Percentiles rank a stretch among this genome's conserved stretches.
Evolutionary conservation across 2,797 vertebrate genomes (phyloP).

Genomic region (Scolopax bukidnonensis): DNA sequence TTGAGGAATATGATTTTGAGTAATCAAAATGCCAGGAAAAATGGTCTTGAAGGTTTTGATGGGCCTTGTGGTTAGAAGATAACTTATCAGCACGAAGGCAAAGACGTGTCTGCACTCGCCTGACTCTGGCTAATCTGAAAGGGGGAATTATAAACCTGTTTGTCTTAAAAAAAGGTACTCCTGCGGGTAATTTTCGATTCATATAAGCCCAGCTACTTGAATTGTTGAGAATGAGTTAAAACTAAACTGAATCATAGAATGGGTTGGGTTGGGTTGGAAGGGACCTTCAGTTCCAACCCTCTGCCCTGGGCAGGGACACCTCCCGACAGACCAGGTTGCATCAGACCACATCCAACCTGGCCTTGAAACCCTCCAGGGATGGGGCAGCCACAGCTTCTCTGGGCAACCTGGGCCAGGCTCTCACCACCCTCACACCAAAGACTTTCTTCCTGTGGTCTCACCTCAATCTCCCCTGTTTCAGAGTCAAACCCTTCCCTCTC

Average conservation of each 20-base stretch:
- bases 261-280: too few species aligned
- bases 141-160: conserved; percentile 24
- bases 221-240: conserved; percentile 28
- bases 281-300: too few species aligned
- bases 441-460: too few species aligned
- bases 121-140: conserved; percentile 8
- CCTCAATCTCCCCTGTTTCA: too few species aligned
- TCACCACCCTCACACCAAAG: too few species aligned
- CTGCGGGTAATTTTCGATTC: neutral
- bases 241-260: neutral
- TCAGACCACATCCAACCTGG: too few species aligned
- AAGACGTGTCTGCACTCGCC: neutral
- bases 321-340: too few species aligned
- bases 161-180: neutral
- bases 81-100: neutral
- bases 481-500: too few species aligned
- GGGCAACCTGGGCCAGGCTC: too few species aligned
- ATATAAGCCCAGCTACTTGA: neutral
- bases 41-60: neutral
- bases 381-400: too few species aligned
- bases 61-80: neutral
- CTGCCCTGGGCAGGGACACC: too few species aligned
- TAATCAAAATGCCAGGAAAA: conserved; percentile 10
- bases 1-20: neutral
- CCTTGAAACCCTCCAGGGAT: too few species aligned